A percentile compares a stretch with the other conserved stretches of the same genome.
Conservation (phyloP, 2,797 vertebrate species). For the Thripadectes ignobilis region DNA sequence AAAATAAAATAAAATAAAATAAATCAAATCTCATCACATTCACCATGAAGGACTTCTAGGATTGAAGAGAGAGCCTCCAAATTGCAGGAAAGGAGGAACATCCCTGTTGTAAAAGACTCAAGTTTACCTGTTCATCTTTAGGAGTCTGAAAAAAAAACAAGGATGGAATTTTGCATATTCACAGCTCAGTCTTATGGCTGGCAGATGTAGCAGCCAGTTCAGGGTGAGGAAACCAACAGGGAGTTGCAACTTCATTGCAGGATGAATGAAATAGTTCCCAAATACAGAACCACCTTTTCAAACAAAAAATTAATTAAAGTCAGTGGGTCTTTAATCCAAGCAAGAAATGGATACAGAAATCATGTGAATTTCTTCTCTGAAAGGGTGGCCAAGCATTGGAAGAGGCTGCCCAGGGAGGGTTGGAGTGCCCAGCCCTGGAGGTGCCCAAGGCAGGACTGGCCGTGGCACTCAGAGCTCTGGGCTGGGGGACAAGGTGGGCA, state of each 20-base stretch:
- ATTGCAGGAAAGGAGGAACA: neutral
- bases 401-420: neutral
- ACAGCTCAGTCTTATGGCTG: neutral
- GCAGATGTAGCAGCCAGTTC: neutral
- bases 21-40: neutral
- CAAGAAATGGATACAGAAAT: neutral
- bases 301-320: neutral
- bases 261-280: neutral
- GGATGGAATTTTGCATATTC: neutral
- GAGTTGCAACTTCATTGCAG: neutral
- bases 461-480: neutral
- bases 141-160: neutral
- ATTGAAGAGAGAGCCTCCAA: neutral
- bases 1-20: no score
- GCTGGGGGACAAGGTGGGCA: neutral
- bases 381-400: fast-evolving
- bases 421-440: neutral
- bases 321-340: neutral
- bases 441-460: neutral
- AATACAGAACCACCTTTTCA: neutral
- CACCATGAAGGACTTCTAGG: neutral
- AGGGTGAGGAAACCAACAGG: neutral
- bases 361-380: neutral
- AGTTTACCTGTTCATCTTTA: neutral
- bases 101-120: neutral